A percentile compares a stretch with the other conserved stretches of the same genome.
These are phyloP conservation scores for Eucidaris tribuloides DNA, from an alignment of 35 echinoderm and acorn worm genomes.

Conservation along the genomic window DNA sequence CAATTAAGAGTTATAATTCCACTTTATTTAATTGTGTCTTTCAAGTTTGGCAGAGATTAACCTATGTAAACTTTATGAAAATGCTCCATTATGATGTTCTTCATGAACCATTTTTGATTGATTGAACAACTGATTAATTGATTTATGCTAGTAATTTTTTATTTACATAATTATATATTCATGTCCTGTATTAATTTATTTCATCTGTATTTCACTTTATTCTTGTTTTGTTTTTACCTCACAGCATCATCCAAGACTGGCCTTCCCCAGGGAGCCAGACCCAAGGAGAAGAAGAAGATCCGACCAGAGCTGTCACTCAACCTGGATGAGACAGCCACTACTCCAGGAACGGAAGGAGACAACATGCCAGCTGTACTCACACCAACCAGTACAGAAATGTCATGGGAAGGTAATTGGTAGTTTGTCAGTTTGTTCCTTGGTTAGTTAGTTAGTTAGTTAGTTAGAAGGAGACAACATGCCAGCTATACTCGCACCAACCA, in stretches of 20 bases:
- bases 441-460: too few species aligned
- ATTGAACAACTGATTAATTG: too few species aligned
- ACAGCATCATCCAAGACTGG: background rate
- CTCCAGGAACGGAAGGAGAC: background rate
- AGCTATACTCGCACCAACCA: slow-evolving; percentile 74
- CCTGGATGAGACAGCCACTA: slow-evolving; percentile 53
- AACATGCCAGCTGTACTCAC: slow-evolving; percentile 72
- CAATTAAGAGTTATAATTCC: too few species aligned
- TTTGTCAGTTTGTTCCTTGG: too few species aligned
- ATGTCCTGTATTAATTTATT: background rate
- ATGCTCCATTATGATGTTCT: too few species aligned
- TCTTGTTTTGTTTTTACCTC: background rate
- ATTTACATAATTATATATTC: too few species aligned
- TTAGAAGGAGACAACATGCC: slow-evolving; percentile 32
- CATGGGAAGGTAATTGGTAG: slow-evolving; percentile 97
- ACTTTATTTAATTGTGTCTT: too few species aligned
- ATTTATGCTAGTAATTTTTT: too few species aligned
- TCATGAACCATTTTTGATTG: too few species aligned
- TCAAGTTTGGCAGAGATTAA: too few species aligned
- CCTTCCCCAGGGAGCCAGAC: background rate
- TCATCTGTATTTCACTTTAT: background rate
- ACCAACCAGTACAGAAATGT: slow-evolving; percentile 88
- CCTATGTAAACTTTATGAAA: too few species aligned
- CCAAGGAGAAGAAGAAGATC: slow-evolving; percentile 46
- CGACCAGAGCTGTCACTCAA: slow-evolving; percentile 31